Evolutionary conservation across 2,888 invertebrate genomes (phyloP), one percentile per base, ranked within the genome.

Genomic region (Drosophila rubida): DNA sequence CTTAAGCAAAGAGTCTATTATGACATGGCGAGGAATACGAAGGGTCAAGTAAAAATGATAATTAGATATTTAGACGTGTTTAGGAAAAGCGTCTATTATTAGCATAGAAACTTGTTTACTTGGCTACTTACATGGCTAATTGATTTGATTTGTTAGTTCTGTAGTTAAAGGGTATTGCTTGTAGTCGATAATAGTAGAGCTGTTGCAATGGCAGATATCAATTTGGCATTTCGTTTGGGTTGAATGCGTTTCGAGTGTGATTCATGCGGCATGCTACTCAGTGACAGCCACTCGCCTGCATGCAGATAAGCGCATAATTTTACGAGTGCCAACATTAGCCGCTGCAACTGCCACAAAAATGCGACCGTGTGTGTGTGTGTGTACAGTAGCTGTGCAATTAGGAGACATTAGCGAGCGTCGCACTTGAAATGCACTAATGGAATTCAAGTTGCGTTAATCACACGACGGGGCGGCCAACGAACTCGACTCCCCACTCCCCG

Each of bases 311-410:
- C 69, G 78, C 69, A 63, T 78, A 68, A 68, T 74, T 63, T 63
- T 63, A 74, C 74, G 78, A 78, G 75, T 78, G 75, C 51, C 62
- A 64, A 72, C 77, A 79, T 77, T 80, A 76, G 76, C 77, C 62
- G 54, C 7, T 55, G 44, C 23, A 50, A 50, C 35, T 49, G 44
- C 53, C 41, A 55, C 50, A 59, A 45, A 32, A 50, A 51, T 25
- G 23, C 25, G 14, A 1, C 0, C 25, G 11, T 39, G 2, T 37
- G 16, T 25, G 8, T 19, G 41, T 22, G 19, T 25, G 6, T 23
- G 25, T 37, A 61, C 70, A 50, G 62, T 50, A 45, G 63, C 63
- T 64, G 32, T 30, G 58, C 73, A 80, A 79, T 79, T 76, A 79
- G 67, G 60, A 53, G 54, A 61, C 79, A 76, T 71, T 75, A 78